phyloP scores from a whole-genome alignment of 2,113 vertebrate genomes.

The Otocyon megalotis region DNA sequence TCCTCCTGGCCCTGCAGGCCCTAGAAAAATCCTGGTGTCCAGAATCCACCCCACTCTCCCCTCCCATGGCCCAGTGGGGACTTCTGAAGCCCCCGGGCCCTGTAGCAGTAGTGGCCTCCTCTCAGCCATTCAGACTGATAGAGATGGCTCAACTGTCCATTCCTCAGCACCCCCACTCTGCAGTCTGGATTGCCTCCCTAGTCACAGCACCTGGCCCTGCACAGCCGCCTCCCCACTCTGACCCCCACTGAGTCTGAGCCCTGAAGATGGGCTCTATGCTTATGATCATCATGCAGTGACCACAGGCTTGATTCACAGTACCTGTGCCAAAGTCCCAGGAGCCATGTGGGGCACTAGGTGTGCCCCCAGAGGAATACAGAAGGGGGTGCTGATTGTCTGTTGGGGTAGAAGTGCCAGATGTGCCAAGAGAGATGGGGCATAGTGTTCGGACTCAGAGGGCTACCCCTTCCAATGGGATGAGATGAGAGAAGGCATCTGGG shows the following conservation, averaged over 20 bases:
- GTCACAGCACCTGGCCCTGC: background rate
- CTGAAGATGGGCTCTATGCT: background rate
- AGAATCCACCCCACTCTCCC: background rate
- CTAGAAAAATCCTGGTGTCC: background rate
- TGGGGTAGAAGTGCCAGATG: background rate
- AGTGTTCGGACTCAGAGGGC: background rate
- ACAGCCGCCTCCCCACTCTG: background rate
- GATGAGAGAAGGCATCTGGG: background rate
- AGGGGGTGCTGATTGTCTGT: background rate
- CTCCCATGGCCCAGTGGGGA: background rate
- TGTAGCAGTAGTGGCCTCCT: background rate
- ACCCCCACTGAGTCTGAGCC: background rate
- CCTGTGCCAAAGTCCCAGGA: background rate
- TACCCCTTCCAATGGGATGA: background rate
- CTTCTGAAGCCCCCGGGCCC: background rate
- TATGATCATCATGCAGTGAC: background rate
- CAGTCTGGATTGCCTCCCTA: background rate
- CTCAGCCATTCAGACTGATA: background rate
- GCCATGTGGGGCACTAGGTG: background rate
- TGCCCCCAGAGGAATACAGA: too few species aligned
- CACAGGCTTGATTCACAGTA: background rate
- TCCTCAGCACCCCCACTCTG: accelerated
- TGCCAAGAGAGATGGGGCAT: background rate
- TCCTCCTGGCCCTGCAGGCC: background rate
- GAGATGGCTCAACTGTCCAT: background rate